Conservation (phyloP, 2,888 invertebrate species). For the Autographa pulchrina region DNA sequence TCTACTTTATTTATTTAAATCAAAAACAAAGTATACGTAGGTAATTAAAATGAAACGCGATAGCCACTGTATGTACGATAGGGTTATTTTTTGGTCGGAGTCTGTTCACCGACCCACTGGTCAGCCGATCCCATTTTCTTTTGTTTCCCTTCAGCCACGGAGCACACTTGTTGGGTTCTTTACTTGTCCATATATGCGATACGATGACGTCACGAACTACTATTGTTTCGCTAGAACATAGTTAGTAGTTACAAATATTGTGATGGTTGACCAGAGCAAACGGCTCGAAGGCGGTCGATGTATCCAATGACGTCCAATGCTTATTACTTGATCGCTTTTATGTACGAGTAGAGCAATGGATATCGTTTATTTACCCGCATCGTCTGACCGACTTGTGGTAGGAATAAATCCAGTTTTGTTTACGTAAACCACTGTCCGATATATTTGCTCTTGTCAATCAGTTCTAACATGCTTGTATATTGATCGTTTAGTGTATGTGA, state of each 20-base stretch:
- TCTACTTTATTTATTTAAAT: background rate
- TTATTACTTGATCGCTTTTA: background rate
- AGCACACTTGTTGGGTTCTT: slow-evolving; percentile 75
- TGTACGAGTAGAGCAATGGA: slow-evolving; percentile 17
- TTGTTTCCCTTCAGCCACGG: slow-evolving; percentile 58
- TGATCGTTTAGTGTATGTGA: slow-evolving; percentile 31
- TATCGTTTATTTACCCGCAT: background rate
- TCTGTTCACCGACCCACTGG: slow-evolving; percentile 39
- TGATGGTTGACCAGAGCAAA: slow-evolving; percentile 75
- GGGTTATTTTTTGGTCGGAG: background rate
- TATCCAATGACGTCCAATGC: slow-evolving; percentile 14
- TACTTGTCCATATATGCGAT: slow-evolving; percentile 66
- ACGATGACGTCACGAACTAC: slow-evolving; percentile 32
- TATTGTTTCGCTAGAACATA: slow-evolving; percentile 50
- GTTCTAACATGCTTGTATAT: slow-evolving; percentile 42
- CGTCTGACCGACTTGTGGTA: slow-evolving; percentile 8
- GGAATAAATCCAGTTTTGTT: background rate
- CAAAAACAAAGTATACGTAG: background rate
- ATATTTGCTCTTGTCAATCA: slow-evolving; percentile 67
- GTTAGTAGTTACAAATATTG: slow-evolving; percentile 59
- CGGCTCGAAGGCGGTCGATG: slow-evolving; percentile 9
- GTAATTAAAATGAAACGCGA: background rate
- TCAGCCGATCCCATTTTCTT: slow-evolving; percentile 57
- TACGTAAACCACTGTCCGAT: background rate
- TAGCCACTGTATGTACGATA: background rate